Percentiles rank a stretch among this genome's conserved stretches.
Evolutionary conservation across 2,888 invertebrate species (phyloP).

Genomic region (Harpagoxenus sublaevis): DNA sequence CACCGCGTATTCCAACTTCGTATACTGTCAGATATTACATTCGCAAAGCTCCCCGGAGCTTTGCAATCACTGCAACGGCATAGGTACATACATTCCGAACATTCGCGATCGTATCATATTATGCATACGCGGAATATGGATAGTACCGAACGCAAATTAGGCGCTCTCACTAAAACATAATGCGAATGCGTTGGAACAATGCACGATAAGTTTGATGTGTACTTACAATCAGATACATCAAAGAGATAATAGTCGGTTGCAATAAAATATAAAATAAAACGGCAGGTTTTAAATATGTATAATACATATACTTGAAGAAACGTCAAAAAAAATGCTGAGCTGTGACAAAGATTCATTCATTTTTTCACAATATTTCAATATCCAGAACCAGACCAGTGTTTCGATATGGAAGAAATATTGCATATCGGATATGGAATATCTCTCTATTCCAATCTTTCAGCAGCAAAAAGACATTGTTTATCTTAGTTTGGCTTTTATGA

Average conservation of each 20-base stretch:
- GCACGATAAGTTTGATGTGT: slow-evolving; percentile 43
- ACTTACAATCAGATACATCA: not conserved
- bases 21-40: slow-evolving; percentile 51
- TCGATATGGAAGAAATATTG: slow-evolving; percentile 14
- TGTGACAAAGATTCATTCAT: not conserved
- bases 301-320: not conserved
- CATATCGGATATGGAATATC: not conserved
- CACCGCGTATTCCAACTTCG: slow-evolving; percentile 45
- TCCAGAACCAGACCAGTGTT: not conserved
- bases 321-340: not conserved
- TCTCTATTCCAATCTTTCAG: not conserved
- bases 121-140: slow-evolving; percentile 47
- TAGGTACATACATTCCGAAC: slow-evolving; percentile 51
- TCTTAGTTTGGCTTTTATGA: not conserved
- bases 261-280: not conserved
- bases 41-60: slow-evolving; percentile 54
- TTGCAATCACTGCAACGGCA: slow-evolving; percentile 45
- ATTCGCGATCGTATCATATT: slow-evolving; percentile 46
- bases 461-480: not conserved
- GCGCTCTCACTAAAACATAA: slow-evolving; percentile 56
- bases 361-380: slow-evolving; percentile 17
- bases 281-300: not conserved
- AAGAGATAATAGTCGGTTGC: not conserved
- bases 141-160: slow-evolving; percentile 59
- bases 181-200: slow-evolving; percentile 41